These are phyloP conservation scores for Dorcus parallelipipedus DNA, from an alignment of 2,888 invertebrate genomes.

Conservation along the genomic window DNA sequence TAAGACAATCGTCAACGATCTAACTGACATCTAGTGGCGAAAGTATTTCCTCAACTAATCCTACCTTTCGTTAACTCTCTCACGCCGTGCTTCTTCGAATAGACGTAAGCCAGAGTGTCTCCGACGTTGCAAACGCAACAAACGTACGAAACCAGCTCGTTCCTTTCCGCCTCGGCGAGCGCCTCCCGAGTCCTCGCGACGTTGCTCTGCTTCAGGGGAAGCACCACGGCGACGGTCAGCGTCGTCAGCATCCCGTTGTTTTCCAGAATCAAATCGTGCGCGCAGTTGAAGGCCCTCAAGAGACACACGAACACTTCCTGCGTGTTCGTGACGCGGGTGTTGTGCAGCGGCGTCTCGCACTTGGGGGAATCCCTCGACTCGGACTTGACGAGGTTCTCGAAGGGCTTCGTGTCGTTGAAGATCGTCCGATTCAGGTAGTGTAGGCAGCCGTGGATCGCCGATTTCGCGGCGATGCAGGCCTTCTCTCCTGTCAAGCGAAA, in stretches of 20 bases:
- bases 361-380: constrained; percentile 26
- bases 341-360: constrained; percentile 21
- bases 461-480: constrained; percentile 77
- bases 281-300: constrained; percentile 77
- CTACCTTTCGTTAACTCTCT: constrained; percentile 74
- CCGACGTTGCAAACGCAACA: constrained; percentile 88
- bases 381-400: constrained; percentile 40
- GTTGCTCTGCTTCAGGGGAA: constrained; percentile 53
- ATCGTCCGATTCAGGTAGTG: constrained; percentile 76
- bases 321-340: constrained; percentile 50
- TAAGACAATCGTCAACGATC: too few species aligned
- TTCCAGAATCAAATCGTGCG: constrained; percentile 79
- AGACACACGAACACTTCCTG: constrained; percentile 75
- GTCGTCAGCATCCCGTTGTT: constrained; percentile 82
- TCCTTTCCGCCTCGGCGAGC: not conserved
- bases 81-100: constrained; percentile 71
- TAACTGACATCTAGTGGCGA: too few species aligned
- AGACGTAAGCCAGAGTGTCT: constrained; percentile 85
- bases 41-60: not conserved
- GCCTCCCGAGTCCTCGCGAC: constrained; percentile 13
- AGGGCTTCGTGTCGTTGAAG: constrained; percentile 49
- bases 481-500: constrained; percentile 58
- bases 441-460: constrained; percentile 80
- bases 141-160: constrained; percentile 49
- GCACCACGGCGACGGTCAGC: constrained; percentile 73